Percentiles rank a stretch among this genome's conserved stretches.
These are phyloP conservation scores for Pseudococcus viburni DNA, from an alignment of 2,888 invertebrate genomes.

Conservation along the genomic window DNA sequence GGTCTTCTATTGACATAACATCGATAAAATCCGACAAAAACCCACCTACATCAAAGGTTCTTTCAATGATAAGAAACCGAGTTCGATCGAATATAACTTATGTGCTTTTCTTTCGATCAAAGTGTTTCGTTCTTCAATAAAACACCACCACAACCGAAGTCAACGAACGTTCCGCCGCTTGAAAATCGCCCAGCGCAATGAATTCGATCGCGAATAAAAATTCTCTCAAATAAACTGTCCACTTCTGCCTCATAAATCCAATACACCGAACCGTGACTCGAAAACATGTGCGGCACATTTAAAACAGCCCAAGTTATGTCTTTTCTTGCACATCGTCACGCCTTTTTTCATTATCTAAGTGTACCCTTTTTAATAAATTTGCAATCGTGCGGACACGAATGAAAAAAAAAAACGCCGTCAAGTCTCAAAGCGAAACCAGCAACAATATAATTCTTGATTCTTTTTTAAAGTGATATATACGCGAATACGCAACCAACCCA, in stretches of 20 bases:
- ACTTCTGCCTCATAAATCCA: slow-evolving; percentile 12
- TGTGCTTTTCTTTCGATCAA: neutral
- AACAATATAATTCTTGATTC: neutral
- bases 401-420: slow-evolving; percentile 25
- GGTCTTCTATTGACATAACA: no score
- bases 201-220: neutral
- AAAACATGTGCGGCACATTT: neutral
- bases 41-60: neutral
- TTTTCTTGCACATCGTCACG: slow-evolving; percentile 36
- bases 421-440: slow-evolving; percentile 6
- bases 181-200: neutral
- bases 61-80: neutral
- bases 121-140: neutral
- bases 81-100: neutral
- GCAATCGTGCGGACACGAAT: slow-evolving; percentile 7
- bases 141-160: neutral
- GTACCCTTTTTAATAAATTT: slow-evolving; percentile 51
- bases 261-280: slow-evolving; percentile 3
- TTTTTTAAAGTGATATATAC: neutral
- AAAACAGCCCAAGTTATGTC: slow-evolving; percentile 28
- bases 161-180: neutral
- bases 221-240: slow-evolving; percentile 17
- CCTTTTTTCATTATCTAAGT: slow-evolving; percentile 52
- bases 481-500: neutral
- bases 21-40: no score